These are phyloP conservation scores for Stegophylla sp. DNA, from an alignment of 2,888 invertebrate genomes.

Conservation along the genomic window DNA sequence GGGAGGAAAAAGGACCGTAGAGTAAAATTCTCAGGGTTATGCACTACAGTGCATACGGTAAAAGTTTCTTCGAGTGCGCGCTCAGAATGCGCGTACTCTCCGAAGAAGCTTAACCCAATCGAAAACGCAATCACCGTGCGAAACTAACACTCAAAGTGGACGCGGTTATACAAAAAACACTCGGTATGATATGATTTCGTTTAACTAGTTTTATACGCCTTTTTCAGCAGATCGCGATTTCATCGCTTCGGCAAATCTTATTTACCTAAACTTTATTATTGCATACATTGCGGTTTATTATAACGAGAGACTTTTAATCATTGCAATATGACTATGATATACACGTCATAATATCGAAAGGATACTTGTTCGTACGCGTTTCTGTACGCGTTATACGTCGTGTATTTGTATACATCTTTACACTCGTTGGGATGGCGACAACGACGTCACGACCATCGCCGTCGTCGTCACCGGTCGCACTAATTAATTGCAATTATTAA, in stretches of 20 bases:
- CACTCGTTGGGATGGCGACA: not conserved
- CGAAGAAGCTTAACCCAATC: not conserved
- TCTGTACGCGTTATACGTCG: not conserved
- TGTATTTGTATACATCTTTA: no score
- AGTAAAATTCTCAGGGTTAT: no score
- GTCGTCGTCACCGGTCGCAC: not conserved
- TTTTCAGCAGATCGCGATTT: not conserved
- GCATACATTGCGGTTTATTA: not conserved
- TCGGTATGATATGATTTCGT: not conserved
- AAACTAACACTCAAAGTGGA: not conserved
- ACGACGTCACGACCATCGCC: no score
- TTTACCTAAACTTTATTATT: slow-evolving; percentile 35
- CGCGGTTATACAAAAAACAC: not conserved
- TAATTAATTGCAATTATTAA: slow-evolving; percentile 7
- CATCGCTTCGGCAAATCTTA: not conserved
- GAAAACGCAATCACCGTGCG: slow-evolving; percentile 9
- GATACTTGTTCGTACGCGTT: not conserved
- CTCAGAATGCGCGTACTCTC: not conserved
- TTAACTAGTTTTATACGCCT: slow-evolving; percentile 4
- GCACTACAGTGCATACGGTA: no score
- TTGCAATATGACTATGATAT: not conserved
- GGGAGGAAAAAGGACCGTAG: no score
- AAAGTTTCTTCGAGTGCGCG: not conserved
- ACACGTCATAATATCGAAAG: not conserved
- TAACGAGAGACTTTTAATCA: not conserved